These are phyloP conservation scores for Anodontia alba DNA, from an alignment of 2,888 invertebrate species.

Conservation along the genomic window DNA sequence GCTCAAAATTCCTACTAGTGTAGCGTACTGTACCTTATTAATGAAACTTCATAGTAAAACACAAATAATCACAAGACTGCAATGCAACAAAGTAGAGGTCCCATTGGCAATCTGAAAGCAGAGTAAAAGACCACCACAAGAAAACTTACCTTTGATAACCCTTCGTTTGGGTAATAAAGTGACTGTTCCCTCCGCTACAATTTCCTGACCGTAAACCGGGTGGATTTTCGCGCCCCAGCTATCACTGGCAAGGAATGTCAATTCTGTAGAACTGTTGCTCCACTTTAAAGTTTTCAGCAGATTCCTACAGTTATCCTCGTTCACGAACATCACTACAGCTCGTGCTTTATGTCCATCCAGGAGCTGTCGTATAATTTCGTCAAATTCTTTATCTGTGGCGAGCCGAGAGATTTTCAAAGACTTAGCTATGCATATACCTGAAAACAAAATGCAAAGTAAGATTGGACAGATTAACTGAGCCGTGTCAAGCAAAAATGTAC, in stretches of 20 bases:
- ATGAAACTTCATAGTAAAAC: no score
- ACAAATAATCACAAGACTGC: no score
- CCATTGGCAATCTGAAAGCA: no score
- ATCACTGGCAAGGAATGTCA: slow-evolving; percentile 83
- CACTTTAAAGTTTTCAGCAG: slow-evolving; percentile 77
- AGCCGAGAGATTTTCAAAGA: slow-evolving; percentile 88
- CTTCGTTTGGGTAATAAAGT: slow-evolving; percentile 83
- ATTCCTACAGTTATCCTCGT: slow-evolving; percentile 88
- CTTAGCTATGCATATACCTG: slow-evolving; percentile 87
- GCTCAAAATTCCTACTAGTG: no score
- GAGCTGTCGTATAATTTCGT: slow-evolving; percentile 87
- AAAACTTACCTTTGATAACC: slow-evolving; percentile 77
- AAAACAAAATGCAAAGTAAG: no score
- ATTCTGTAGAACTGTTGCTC: slow-evolving; percentile 72
- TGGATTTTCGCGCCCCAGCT: slow-evolving; percentile 84
- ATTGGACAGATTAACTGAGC: no score
- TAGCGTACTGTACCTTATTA: no score
- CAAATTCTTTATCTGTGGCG: slow-evolving; percentile 87
- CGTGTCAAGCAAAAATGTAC: no score
- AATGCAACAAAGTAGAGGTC: no score
- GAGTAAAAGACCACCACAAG: no score
- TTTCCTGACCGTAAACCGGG: slow-evolving; percentile 81
- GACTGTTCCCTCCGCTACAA: slow-evolving; percentile 82
- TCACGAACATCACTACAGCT: slow-evolving; percentile 89
- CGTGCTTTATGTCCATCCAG: slow-evolving; percentile 86